These are phyloP conservation scores for Tachysurus fulvidraco DNA, from an alignment of 2,113 vertebrate genomes.

Conservation along the genomic window DNA sequence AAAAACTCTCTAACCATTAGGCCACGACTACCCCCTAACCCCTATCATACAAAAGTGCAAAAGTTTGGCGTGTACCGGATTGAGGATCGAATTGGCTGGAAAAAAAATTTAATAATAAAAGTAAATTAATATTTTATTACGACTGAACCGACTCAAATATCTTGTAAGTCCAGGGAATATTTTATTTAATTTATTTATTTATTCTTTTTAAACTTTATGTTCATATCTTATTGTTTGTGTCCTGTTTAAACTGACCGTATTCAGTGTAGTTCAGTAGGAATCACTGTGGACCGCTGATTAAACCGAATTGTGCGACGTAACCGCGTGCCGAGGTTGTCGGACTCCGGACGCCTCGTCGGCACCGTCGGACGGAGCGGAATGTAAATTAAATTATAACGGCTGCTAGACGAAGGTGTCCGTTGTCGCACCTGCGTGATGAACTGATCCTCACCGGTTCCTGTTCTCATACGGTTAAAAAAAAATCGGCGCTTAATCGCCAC, in stretches of 20 bases:
- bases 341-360: not conserved
- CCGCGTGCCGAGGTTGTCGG: not conserved
- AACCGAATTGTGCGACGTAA: no score
- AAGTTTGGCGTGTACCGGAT: not conserved
- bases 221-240: not conserved
- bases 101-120: not conserved
- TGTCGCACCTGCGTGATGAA: not conserved
- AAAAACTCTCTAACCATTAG: no score
- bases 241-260: not conserved
- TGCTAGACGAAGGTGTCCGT: not conserved
- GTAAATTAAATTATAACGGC: not conserved
- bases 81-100: not conserved
- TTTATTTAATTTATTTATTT: not conserved
- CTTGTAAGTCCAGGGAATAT: not conserved
- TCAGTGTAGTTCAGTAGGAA: not conserved
- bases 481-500: not conserved
- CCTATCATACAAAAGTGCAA: not conserved
- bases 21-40: no score
- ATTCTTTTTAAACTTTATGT: not conserved
- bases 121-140: not conserved
- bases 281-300: no score
- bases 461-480: not conserved
- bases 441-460: not conserved
- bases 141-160: not conserved
- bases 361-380: not conserved